phyloP scores from a whole-genome alignment of 2,888 invertebrate species.

The Eupithecia exiguata region DNA sequence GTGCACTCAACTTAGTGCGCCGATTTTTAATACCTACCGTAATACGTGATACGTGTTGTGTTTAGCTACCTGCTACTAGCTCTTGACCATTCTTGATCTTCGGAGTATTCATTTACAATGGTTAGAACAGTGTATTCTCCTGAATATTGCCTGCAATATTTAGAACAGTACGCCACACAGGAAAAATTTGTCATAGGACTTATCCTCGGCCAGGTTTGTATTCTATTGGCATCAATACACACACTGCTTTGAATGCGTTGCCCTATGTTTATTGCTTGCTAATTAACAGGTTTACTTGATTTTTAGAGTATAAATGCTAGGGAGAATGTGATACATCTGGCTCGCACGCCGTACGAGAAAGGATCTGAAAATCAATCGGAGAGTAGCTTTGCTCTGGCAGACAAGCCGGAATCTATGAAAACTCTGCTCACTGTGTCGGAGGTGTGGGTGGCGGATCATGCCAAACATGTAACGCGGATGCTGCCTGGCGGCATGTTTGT shows the following conservation, averaged over 20 bases:
- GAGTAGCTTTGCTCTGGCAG: constrained; percentile 60
- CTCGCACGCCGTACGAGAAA: constrained; percentile 88
- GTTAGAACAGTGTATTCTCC: constrained; percentile 88
- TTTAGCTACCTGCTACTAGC: too few species aligned
- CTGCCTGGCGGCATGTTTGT: constrained; percentile 95
- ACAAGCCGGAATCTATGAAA: constrained; percentile 69
- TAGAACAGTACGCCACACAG: constrained; percentile 85
- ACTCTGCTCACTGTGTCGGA: constrained; percentile 85
- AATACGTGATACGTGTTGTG: too few species aligned
- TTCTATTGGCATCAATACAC: not conserved
- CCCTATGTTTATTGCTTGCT: not conserved
- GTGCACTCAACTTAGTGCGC: too few species aligned
- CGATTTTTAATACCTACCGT: too few species aligned
- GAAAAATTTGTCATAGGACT: constrained; percentile 88
- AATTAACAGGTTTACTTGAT: constrained; percentile 15
- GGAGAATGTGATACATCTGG: constrained; percentile 91
- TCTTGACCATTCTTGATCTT: too few species aligned
- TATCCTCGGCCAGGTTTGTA: constrained; percentile 90
- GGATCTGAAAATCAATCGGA: constrained; percentile 63
- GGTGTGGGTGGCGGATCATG: constrained; percentile 90
- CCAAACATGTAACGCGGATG: constrained; percentile 94
- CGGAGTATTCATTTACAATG: constrained; percentile 74
- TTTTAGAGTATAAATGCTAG: constrained; percentile 85
- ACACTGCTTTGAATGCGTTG: not conserved
- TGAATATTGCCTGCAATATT: constrained; percentile 86